A percentile compares a stretch with the other conserved stretches of the same genome.
Evolutionary conservation across 2,888 invertebrate species (phyloP).

Genomic region (Matsumyia berberina): DNA sequence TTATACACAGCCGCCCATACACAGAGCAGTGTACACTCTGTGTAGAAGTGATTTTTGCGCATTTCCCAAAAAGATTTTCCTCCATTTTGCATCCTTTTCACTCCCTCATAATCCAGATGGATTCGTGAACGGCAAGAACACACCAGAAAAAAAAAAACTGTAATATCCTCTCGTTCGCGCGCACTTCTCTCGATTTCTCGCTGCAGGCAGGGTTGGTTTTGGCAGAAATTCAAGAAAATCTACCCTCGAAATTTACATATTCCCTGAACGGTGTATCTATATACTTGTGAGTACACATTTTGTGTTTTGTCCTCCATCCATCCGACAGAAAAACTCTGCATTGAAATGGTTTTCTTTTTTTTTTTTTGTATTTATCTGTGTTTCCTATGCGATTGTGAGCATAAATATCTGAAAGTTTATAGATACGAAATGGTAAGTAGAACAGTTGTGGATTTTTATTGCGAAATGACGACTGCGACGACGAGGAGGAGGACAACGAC

Average conservation of each 20-base stretch:
- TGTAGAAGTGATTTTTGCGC: conserved; percentile 73
- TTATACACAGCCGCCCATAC: conserved; percentile 52
- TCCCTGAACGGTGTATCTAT: conserved; percentile 49
- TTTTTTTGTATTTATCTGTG: conserved; percentile 62
- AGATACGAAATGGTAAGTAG: conserved; percentile 60
- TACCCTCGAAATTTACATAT: conserved; percentile 73
- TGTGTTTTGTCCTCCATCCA: conserved; percentile 74
- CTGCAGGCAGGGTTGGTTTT: conserved; percentile 72
- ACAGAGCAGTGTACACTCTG: not conserved
- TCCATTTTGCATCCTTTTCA: conserved; percentile 72
- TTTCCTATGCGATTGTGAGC: conserved; percentile 74
- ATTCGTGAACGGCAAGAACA: conserved; percentile 36
- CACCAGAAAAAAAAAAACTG: not conserved
- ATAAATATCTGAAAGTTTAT: conserved; percentile 68
- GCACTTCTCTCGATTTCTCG: conserved; percentile 43
- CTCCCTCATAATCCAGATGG: conserved; percentile 70
- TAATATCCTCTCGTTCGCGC: conserved; percentile 62
- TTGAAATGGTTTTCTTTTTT: conserved; percentile 31
- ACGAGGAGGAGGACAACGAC: conserved; percentile 19
- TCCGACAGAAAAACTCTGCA: conserved; percentile 54
- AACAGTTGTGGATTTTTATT: conserved; percentile 71
- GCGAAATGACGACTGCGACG: conserved; percentile 63
- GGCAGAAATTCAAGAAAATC: conserved; percentile 78
- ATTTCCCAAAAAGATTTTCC: conserved; percentile 73
- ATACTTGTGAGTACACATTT: conserved; percentile 22